Percentiles rank a stretch among this genome's conserved stretches.
phyloP scores from a whole-genome alignment of 2,113 vertebrate genomes.

The Corapipo altera region DNA sequence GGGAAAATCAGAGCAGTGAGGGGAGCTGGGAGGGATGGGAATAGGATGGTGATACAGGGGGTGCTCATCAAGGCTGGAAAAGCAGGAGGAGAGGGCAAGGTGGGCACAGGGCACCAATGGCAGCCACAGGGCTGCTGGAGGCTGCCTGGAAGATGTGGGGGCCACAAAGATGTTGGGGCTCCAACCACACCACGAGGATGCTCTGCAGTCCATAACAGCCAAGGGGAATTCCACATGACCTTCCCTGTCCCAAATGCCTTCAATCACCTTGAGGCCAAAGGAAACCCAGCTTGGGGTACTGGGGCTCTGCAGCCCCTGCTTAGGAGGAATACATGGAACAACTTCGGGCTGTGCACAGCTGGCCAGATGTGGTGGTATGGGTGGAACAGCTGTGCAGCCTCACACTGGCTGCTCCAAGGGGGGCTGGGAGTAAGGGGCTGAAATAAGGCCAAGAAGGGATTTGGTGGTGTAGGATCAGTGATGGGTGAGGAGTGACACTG shows the following conservation, averaged over 20 bases:
- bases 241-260: neutral
- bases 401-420: fast-evolving
- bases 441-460: neutral
- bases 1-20: neutral
- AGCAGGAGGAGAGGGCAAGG: neutral
- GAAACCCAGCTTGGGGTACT: neutral
- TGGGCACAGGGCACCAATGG: neutral
- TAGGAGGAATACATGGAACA: fast-evolving
- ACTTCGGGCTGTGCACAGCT: neutral
- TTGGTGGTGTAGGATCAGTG: neutral
- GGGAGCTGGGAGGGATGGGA: neutral
- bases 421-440: fast-evolving
- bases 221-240: neutral
- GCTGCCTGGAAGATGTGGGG: neutral
- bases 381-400: neutral
- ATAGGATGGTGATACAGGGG: fast-evolving
- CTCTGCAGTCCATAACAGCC: fast-evolving
- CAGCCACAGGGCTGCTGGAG: neutral
- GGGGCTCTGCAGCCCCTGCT: neutral
- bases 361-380: neutral
- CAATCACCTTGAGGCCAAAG: fast-evolving
- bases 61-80: neutral
- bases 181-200: neutral
- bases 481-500: neutral
- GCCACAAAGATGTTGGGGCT: neutral